Evolutionary conservation across 2,113 vertebrate genomes (phyloP), one percentile per base, ranked within the genome.

Genomic region (Nothobranchius furzeri): DNA sequence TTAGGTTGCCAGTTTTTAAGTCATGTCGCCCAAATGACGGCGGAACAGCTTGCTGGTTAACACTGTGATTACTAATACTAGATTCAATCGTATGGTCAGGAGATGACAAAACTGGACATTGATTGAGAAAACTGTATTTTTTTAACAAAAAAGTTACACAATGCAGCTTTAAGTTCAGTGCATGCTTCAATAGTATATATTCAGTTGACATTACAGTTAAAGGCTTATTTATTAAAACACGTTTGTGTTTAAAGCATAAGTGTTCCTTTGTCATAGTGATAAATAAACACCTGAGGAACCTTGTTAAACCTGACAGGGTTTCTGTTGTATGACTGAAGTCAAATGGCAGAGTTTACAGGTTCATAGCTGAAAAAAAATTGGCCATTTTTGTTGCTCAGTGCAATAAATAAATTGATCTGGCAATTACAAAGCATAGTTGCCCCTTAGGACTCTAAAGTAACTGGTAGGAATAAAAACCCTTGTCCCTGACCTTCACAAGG

Each of bases 401-500:
- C 1, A 52, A 53, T 51, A 71, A 63, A 40, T 40, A 40, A 40
- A 40, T 30, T 3, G 30, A 71, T 75, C 17, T 54, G 48, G 46
- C 45, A 49, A 60, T 68, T 35, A 50, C 36, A 58, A 59, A 65
- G 46, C 25, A 9, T 3, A 43, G 40, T 24, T 58, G 55, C 2
- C 11, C 71, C 36, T 10, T 3, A 50, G 54, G 60, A 60, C 43
- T 73, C 47, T 68, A 76, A 57, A 67, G 62, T 30, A 48, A 14
- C 35, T 46, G 17, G 40, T 17, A 40, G 37, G 9, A 1, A 40
- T 14, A 52, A 64, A 45, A 58, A n/a, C 70, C 62, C 59, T 53
- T 20, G 54, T 61, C 52, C 74, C 48, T 83, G 78, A 76, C 85
- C 75, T 82, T 79, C 53, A 75, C 37, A 52, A 57, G 50, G 43